Conservation (phyloP, 2,888 invertebrate genomes). For the Masnerella sp. region DNA sequence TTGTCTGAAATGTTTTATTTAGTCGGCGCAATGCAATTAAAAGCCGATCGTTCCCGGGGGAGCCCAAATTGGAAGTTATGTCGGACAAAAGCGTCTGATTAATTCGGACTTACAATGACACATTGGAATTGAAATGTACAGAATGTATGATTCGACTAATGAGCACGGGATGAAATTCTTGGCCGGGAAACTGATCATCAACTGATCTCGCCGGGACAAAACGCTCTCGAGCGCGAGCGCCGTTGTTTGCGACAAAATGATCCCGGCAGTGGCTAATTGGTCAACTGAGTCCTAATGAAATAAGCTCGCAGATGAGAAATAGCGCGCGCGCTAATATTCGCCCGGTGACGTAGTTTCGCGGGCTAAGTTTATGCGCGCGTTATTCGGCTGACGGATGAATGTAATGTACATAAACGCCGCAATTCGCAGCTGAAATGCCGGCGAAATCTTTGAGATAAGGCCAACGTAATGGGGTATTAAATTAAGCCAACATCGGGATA, state of each 20-base stretch:
- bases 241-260: slow-evolving; percentile 9
- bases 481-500: slow-evolving; percentile 43
- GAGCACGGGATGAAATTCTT: slow-evolving; percentile 28
- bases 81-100: slow-evolving; percentile 5
- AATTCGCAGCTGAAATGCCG: slow-evolving; percentile 36
- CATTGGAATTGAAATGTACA: slow-evolving; percentile 11
- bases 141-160: slow-evolving; percentile 8
- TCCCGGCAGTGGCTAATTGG: slow-evolving; percentile 9
- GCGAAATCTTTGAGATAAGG: slow-evolving; percentile 49
- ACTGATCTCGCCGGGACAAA: slow-evolving; percentile 4
- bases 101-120: slow-evolving; percentile 11
- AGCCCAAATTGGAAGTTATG: slow-evolving; percentile 2
- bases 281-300: slow-evolving; percentile 28
- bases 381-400: slow-evolving; percentile 1
- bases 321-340: slow-evolving; percentile 8
- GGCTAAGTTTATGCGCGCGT: slow-evolving; percentile 5
- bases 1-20: too few species aligned
- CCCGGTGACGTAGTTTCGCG: slow-evolving; percentile 6
- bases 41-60: too few species aligned
- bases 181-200: slow-evolving; percentile 17
- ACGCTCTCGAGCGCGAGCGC: too few species aligned
- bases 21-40: too few species aligned
- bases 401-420: slow-evolving; percentile 10
- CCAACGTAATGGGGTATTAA: slow-evolving; percentile 50
- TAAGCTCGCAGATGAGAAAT: slow-evolving; percentile 20